phyloP scores from a whole-genome alignment of 2,888 invertebrate species.

The Galerucella calmariensis region DNA sequence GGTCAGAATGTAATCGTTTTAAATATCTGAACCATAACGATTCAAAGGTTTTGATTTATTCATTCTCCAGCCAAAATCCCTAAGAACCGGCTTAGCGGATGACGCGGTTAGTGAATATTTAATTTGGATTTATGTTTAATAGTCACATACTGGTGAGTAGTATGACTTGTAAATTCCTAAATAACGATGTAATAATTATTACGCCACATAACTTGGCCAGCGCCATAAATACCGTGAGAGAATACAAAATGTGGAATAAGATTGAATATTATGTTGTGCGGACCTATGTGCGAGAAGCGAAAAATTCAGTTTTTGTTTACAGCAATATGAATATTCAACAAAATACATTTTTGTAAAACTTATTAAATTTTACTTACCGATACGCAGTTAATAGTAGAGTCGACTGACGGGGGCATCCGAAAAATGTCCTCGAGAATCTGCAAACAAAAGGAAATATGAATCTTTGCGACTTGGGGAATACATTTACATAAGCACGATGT shows the following conservation, averaged over 20 bases:
- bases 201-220: constrained; percentile 23
- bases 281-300: too few relatives aligned
- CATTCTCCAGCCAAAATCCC: constrained; percentile 21
- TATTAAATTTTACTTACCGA: constrained; percentile 27
- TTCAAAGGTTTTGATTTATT: constrained; percentile 30
- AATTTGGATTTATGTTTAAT: constrained; percentile 36
- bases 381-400: constrained; percentile 20
- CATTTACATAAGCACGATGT: constrained; percentile 45
- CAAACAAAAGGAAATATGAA: constrained; percentile 43
- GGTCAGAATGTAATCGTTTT: constrained; percentile 20
- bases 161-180: constrained; percentile 29
- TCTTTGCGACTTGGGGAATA: constrained; percentile 37
- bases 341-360: not conserved
- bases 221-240: constrained; percentile 21
- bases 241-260: constrained; percentile 8
- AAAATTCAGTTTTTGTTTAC: too few relatives aligned
- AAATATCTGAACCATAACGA: constrained; percentile 15
- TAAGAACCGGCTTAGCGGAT: constrained; percentile 30
- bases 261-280: not conserved
- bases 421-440: constrained; percentile 35
- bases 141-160: constrained; percentile 27
- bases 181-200: constrained; percentile 33
- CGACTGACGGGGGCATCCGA: constrained; percentile 27
- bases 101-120: constrained; percentile 32
- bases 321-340: too few relatives aligned